A percentile compares a stretch with the other conserved stretches of the same genome.
Conservation (phyloP, 1,140 invertebrate species). For the Notospermus geniculatus region DNA sequence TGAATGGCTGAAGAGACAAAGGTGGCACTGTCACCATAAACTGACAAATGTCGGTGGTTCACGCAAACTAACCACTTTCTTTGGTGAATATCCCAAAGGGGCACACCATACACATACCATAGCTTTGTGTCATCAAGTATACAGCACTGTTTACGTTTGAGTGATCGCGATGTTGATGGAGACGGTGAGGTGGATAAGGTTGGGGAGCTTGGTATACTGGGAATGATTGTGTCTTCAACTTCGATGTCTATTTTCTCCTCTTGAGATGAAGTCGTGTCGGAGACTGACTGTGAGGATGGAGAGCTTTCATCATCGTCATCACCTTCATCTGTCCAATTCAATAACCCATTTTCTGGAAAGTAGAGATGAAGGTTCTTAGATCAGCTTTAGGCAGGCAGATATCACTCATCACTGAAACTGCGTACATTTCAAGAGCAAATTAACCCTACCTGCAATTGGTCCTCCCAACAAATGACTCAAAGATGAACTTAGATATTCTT, state of each 20-base stretch:
- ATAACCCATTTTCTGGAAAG: neutral
- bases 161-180: too few relatives aligned
- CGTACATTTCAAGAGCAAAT: neutral
- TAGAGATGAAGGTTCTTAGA: too few relatives aligned
- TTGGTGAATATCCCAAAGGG: neutral
- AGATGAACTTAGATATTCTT: slow-evolving; percentile 5
- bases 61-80: slow-evolving; percentile 18
- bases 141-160: too few relatives aligned
- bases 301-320: neutral
- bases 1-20: too few relatives aligned
- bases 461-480: slow-evolving; percentile 7
- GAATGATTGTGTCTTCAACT: too few relatives aligned
- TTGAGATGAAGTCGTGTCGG: neutral
- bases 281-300: neutral
- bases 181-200: too few relatives aligned
- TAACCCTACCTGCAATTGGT: slow-evolving; percentile 7
- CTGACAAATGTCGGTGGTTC: too few relatives aligned
- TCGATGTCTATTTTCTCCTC: too few relatives aligned
- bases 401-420: too few relatives aligned
- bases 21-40: too few relatives aligned
- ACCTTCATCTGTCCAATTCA: neutral
- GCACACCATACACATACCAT: neutral
- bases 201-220: too few relatives aligned
- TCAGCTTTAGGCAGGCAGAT: too few relatives aligned
- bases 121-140: neutral